Percentiles rank a stretch among this genome's conserved stretches.
Conservation (phyloP, 2,797 vertebrate genomes). For the Falco biarmicus region DNA sequence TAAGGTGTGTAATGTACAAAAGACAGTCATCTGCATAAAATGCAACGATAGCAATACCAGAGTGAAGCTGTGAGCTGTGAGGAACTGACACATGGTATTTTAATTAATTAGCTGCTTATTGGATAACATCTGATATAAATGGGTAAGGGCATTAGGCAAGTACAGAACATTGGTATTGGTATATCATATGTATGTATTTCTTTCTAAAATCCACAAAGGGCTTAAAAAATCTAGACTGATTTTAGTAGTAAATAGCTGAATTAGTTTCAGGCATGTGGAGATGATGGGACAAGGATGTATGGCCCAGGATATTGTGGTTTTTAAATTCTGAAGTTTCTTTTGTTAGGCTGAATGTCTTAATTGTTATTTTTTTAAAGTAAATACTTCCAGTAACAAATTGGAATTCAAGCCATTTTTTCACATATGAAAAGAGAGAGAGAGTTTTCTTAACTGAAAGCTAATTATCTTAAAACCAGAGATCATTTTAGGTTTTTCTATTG, state of each 20-base stretch:
- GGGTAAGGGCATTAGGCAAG: background rate
- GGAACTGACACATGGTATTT: background rate
- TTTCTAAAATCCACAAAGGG: background rate
- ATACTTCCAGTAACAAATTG: background rate
- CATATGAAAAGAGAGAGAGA: background rate
- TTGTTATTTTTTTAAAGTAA: background rate
- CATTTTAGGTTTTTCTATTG: background rate
- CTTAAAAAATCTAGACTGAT: background rate
- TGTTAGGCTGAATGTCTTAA: background rate
- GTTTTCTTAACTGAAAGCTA: background rate
- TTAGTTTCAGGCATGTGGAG: background rate
- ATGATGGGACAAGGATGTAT: background rate
- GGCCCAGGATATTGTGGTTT: background rate
- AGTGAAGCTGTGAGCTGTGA: background rate
- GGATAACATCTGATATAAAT: background rate
- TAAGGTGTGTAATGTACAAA: background rate
- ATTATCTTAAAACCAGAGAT: background rate
- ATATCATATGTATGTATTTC: background rate
- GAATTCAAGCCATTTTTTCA: background rate
- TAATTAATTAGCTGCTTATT: background rate
- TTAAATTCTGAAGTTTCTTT: background rate
- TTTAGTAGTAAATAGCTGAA: background rate
- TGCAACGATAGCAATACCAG: background rate
- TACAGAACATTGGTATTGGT: background rate
- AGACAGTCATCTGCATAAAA: background rate